Base-by-base conservation (phyloP, 2,888 invertebrate species). In the Drosophila kokeensis region DNA sequence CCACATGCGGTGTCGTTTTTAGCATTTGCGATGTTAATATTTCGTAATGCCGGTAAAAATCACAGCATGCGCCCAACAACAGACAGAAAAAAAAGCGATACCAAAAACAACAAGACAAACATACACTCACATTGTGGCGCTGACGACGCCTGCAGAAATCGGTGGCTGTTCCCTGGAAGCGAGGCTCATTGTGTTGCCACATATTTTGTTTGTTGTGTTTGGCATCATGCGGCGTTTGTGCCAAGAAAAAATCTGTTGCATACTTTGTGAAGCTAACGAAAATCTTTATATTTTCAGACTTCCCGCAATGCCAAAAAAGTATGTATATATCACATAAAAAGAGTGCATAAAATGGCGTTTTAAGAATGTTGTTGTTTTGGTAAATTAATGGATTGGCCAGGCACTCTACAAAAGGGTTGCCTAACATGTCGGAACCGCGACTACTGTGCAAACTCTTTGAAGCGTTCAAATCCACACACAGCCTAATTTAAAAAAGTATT, bases 1-100 rank as follows among this genome's bases (percentile, higher is more conserved):
- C 81, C 79, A 79, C 79, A 76, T 76, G 79, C 76, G 76, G 79
- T 62, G 76, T 64, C 65, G 65, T 61, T 76, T 76, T 73, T 71
- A 38, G 67, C 69, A 77, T 83, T 83, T 77, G 74, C 69, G 75
- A 69, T 88, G 88, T 88, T 86, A 83, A 86, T 86, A 88, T 88
- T 86, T 83, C 78, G 88, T 82, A 82, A 80, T 83, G 80, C 82
- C 88, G 85, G 86, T 86, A 86, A 86, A 87, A 88, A 86, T 88
- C 85, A 67, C 85, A 86, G 85, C 85, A 55, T 78, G 85, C 76
- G 83, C 73, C 68, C 64, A 67, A 58, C 57, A 53, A 61, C 53
- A 67, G 45, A 60, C 62, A 66, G 63, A 53, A 45, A 57, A 30
- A 55, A 58, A 24, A 30, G 3, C 32, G 11, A 32, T 10, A 32